phyloP scores from a whole-genome alignment of 1,140 invertebrate species.

The Trachelipus rathkii region DNA sequence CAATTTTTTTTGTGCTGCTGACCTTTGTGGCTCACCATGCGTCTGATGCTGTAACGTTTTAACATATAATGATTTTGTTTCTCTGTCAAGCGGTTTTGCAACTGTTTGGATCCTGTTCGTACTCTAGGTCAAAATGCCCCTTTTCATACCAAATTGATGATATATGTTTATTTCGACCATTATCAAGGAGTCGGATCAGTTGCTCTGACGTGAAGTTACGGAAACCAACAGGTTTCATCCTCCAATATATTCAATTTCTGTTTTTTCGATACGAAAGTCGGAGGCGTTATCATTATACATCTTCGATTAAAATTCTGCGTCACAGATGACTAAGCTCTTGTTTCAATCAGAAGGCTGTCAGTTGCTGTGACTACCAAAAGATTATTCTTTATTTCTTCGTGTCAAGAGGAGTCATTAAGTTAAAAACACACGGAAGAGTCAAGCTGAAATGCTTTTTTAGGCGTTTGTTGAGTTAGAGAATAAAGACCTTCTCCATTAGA shows the following conservation, averaged over 20 bases:
- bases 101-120: slow-evolving; percentile 70
- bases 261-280: slow-evolving; percentile 68
- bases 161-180: slow-evolving; percentile 80
- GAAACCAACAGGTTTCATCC: slow-evolving; percentile 59
- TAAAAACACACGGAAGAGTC: slow-evolving; percentile 72
- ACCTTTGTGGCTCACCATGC: slow-evolving; percentile 67
- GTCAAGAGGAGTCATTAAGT: slow-evolving; percentile 70
- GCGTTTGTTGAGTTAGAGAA: slow-evolving; percentile 64
- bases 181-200: slow-evolving; percentile 78
- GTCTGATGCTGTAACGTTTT: slow-evolving; percentile 75
- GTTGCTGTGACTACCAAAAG: slow-evolving; percentile 75
- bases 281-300: slow-evolving; percentile 83
- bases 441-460: slow-evolving; percentile 64
- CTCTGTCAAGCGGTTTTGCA: slow-evolving; percentile 62
- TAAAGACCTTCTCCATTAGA: slow-evolving; percentile 80
- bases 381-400: slow-evolving; percentile 71
- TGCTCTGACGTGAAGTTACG: slow-evolving; percentile 69
- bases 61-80: slow-evolving; percentile 59
- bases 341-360: slow-evolving; percentile 68
- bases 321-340: slow-evolving; percentile 66
- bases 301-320: slow-evolving; percentile 79
- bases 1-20: slow-evolving; percentile 59
- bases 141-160: slow-evolving; percentile 75
- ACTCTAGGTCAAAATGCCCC: slow-evolving; percentile 71
- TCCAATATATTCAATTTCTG: slow-evolving; percentile 52